Evolutionary conservation across 2,797 vertebrate genomes (phyloP), one percentile per base, ranked within the genome.

Genomic region (Gambusia yucatana): DNA sequence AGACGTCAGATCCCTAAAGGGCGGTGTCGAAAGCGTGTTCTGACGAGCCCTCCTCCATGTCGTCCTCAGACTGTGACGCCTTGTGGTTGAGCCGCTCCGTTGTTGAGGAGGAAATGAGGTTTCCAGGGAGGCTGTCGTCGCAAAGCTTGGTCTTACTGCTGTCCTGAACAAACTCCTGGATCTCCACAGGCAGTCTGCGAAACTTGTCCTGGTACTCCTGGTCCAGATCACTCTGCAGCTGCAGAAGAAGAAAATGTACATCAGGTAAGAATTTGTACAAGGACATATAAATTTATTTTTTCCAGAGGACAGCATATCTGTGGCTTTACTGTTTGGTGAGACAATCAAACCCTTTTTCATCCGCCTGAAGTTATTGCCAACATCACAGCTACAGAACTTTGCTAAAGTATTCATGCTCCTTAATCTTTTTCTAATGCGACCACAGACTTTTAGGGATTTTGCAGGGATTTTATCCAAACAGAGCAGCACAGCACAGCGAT

Each of bases 181-280:
- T 98, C 95, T 99, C 98, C 94, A 98, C 95, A 25, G 98, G 98
- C 75, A 99, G 96, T 94, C 98, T 96, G 85, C 97, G 97, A 87
- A 99, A 99, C 92, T 99, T 99, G 96, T 99, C 98, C 95, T 99
- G 98, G 89, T 99, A 99, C 87, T 99, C 98, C 93, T 99, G 98
- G 92, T 99, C 98, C 90, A 99, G 95, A 82, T 99, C 98, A 79
- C 92, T 96, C 96, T 99, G 98, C 65, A 99, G 96, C 98, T 99
- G 91, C 71, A 89, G 48, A 77, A 55, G 44, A 20, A 65, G 4
- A 52, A 8, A 61, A 65, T 20, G 0, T 57, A 28, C 28, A 0
- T 28, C 22, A 82, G 46, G 6, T 3, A 0, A 30, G 6, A 69
- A 48, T 46, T 36, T 13, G 0, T 13, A 28, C 4, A 63, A 20